Evolutionary conservation across 2,888 invertebrate genomes (phyloP), one percentile per base, ranked within the genome.

Genomic region (Eupeodes latifasciatus): DNA sequence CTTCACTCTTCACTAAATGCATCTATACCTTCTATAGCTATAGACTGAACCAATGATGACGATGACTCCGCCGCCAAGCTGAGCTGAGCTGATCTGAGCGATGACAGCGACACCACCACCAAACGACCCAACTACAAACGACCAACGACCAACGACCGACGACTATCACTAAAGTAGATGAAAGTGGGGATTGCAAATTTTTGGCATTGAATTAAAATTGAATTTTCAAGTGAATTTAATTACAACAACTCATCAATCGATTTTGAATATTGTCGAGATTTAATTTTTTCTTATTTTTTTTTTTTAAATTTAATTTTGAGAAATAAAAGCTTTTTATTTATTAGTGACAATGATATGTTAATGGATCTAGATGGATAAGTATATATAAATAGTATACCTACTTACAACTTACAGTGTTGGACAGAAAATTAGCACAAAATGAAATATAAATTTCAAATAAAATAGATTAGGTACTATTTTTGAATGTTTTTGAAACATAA

Each of bases 311-410:
- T 12, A 51, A 61, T 67, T 77, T 40, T 44, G 14, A 9, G n/a
- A 72, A 27, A 19, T 19, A 69, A 85, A 78, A 78, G 78, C 74
- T 86, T 86, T 86, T 86, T 78, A 86, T 82, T 72, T 85, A 74
- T 74, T 64, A 72, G 77, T 77, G 85, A 85, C 81, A 81, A 85
- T 82, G 82, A 86, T 82, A 86, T 86, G 82, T 86, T 86, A 82
- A 86, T 86, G 82, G 85, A 75, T 62, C 69, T 69, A n/a, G 53
- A 44, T 78, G 27, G 47, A 67, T 19, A 55, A 44, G 16, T 51
- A n/a, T 14, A 19, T 27, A 34, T 14, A 40, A 36, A 2, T 36
- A 36, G 5, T 36, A 4, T 61, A n/a, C 34, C n/a, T 57, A 11
- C 27, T 27, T 27, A 3, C 27, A 27, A 27, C 2, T 2, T 27